Percentiles rank a stretch among this genome's conserved stretches.
Conservation (phyloP, 2,888 invertebrate species). For the Miltochrista miniata region DNA sequence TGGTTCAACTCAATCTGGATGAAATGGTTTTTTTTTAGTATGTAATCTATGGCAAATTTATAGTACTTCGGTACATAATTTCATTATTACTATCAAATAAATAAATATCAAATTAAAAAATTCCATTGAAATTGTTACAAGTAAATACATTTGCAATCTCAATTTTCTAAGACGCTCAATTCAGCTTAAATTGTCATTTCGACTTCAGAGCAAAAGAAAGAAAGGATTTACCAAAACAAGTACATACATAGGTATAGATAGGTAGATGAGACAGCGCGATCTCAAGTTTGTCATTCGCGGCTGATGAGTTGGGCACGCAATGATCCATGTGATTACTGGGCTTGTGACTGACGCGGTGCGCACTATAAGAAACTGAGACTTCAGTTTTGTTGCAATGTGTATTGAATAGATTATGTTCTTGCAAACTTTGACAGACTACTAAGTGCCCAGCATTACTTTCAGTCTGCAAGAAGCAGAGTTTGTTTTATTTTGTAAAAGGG, state of each 20-base stretch:
- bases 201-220: conserved; percentile 6
- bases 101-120: no score
- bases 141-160: not conserved
- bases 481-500: no score
- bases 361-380: conserved; percentile 7
- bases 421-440: no score
- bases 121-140: no score
- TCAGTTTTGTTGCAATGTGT: not conserved
- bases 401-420: no score
- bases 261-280: conserved; percentile 48
- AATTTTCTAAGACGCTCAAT: not conserved
- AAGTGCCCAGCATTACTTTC: no score
- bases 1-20: no score
- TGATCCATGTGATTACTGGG: conserved; percentile 56
- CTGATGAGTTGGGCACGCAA: conserved; percentile 52
- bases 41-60: no score
- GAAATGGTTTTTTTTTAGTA: no score
- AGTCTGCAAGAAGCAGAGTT: no score
- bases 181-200: conserved; percentile 3
- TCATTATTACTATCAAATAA: no score
- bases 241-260: conserved; percentile 26
- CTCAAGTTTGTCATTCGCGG: conserved; percentile 47
- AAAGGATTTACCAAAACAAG: conserved; percentile 23
- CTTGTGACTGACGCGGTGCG: conserved; percentile 20
- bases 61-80: no score